Evolutionary conservation across 2,113 vertebrate genomes (phyloP).

Genomic region (Gnathonemus echidnorhynchus): DNA sequence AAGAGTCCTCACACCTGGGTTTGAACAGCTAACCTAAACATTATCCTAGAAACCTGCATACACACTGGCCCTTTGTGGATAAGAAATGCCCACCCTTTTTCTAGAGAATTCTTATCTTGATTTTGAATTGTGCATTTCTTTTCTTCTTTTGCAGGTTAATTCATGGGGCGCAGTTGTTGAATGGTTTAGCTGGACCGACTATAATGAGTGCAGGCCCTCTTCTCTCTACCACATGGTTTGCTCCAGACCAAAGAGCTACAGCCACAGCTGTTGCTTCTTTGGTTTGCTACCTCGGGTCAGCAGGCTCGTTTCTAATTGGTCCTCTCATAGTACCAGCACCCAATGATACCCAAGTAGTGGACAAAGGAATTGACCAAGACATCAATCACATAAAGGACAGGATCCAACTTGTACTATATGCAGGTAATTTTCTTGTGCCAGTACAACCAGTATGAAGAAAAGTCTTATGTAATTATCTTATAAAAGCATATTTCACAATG

Average conservation of each 20-base stretch:
- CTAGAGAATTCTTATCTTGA: background rate
- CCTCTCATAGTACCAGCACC: slow-evolving; percentile 85
- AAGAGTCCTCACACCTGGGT: background rate
- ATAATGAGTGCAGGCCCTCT: slow-evolving; percentile 85
- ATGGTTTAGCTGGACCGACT: slow-evolving; percentile 88
- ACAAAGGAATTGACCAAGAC: slow-evolving; percentile 19
- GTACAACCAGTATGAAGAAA: background rate
- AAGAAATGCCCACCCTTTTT: background rate
- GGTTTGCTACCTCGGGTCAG: slow-evolving; percentile 78
- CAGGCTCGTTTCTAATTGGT: slow-evolving; percentile 77
- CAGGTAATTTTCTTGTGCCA: slow-evolving; percentile 61
- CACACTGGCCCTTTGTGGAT: background rate
- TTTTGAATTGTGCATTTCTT: background rate
- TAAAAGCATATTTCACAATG: background rate
- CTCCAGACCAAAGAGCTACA: slow-evolving; percentile 87
- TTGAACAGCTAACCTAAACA: background rate
- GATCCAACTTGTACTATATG: slow-evolving; percentile 83
- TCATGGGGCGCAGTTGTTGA: slow-evolving; percentile 85
- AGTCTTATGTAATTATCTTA: background rate
- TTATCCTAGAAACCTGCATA: background rate
- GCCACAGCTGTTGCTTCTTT: slow-evolving; percentile 87
- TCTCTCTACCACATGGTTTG: slow-evolving; percentile 94
- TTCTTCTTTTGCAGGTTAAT: slow-evolving; percentile 69
- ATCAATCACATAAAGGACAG: slow-evolving; percentile 67
- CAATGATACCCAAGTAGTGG: slow-evolving; percentile 61